Conservation (phyloP, 2,113 vertebrate species). For the Theristicus caerulescens region DNA sequence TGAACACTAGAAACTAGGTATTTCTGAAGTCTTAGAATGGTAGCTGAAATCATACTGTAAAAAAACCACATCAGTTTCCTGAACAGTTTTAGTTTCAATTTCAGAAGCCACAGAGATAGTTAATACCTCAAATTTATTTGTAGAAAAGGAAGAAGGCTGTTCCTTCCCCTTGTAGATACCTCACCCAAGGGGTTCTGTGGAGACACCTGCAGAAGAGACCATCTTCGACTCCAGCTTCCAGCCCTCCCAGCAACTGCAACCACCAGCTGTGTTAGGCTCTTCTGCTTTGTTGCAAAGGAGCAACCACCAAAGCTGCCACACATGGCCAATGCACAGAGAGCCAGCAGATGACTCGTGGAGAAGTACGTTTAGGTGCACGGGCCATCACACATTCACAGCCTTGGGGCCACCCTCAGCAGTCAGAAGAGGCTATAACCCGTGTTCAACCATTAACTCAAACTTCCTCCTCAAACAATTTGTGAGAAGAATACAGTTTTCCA, state of each 20-base stretch:
- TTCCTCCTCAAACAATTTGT: background rate
- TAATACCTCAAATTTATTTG: background rate
- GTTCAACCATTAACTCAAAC: background rate
- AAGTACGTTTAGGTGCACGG: background rate
- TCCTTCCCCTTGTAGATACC: background rate
- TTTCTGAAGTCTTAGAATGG: background rate
- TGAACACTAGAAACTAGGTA: background rate
- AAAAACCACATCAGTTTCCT: background rate
- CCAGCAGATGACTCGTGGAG: background rate
- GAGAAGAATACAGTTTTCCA: background rate
- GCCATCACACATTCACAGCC: background rate
- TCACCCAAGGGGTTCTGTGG: background rate
- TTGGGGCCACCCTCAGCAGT: background rate
- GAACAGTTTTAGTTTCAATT: background rate
- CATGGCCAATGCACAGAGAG: rapidly evolving
- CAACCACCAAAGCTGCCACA: too few relatives aligned
- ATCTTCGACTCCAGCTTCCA: background rate
- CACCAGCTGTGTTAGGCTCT: background rate
- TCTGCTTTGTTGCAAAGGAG: background rate
- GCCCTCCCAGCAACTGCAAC: background rate
- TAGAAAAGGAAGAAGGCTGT: background rate
- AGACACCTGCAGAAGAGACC: background rate
- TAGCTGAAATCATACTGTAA: background rate
- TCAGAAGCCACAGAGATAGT: background rate
- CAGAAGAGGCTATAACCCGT: background rate